Conservation (phyloP, 2,888 invertebrate species). For the Xanthia togata region DNA sequence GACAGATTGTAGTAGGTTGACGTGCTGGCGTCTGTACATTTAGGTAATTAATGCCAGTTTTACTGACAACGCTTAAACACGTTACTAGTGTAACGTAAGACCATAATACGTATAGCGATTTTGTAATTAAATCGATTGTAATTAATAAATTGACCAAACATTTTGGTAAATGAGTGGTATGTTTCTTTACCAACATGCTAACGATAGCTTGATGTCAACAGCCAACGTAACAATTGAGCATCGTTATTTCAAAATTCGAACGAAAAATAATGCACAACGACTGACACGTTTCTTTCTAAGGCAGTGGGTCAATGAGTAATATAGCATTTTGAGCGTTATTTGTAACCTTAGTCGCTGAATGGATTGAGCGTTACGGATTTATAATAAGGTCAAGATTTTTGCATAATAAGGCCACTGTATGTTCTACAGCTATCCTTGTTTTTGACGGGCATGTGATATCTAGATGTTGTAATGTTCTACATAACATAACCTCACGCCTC, state of each 20-base stretch:
- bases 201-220: slow-evolving; percentile 41
- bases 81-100: slow-evolving; percentile 47
- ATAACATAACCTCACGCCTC: no score
- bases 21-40: no score
- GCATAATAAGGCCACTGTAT: slow-evolving; percentile 34
- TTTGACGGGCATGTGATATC: slow-evolving; percentile 13
- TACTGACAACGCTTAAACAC: slow-evolving; percentile 29
- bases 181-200: slow-evolving; percentile 52
- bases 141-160: slow-evolving; percentile 51
- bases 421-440: slow-evolving; percentile 26
- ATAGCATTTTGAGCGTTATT: slow-evolving; percentile 48
- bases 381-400: slow-evolving; percentile 51
- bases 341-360: slow-evolving; percentile 48
- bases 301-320: slow-evolving; percentile 66
- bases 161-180: slow-evolving; percentile 48
- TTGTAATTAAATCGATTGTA: no score
- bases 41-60: slow-evolving; percentile 26
- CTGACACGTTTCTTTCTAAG: slow-evolving; percentile 59
- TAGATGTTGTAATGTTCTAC: slow-evolving; percentile 14
- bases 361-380: slow-evolving; percentile 46
- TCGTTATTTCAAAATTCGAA: slow-evolving; percentile 60
- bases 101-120: slow-evolving; percentile 41
- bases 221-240: slow-evolving; percentile 60
- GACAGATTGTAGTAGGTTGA: no score
- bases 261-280: slow-evolving; percentile 56